Evolutionary conservation across 2,797 vertebrate species (phyloP), one percentile per base, ranked within the genome.

Genomic region (Harpagifer antarcticus): DNA sequence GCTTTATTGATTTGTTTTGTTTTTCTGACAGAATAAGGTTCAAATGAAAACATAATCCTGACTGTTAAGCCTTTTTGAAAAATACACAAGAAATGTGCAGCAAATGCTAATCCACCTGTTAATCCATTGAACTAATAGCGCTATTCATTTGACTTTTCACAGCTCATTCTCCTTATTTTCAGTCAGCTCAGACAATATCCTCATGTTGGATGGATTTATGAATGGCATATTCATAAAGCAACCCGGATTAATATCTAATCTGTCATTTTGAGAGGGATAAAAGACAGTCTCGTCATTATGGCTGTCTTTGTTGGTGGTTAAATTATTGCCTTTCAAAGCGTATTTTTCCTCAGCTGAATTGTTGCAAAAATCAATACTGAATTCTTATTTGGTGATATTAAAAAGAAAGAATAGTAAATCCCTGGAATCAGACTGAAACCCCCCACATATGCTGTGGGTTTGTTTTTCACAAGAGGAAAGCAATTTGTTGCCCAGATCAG

Each of bases 201-300:
- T 78, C 53, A 55, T 53, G 42, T n/a, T 16, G 65, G 76, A 85
- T 68, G 65, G 84, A 82, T 72, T 73, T 57, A 45, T 89, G 86
- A 89, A 81, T 87, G 87, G 48, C 87, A 84, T 88, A 83, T 90
- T 89, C 87, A 91, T 92, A 89, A 90, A 86, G 70, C 60, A 60
- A 59, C 65, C 43, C 0, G 58, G 86, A 87, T 88, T 89, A 88
- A 82, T 79, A 90, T 91, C 84, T 88, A 83, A 91, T 91, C 78
- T 88, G 82, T 86, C 84, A 85, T 88, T 86, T 74, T 72, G 72
- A 85, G 64, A 71, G 20, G 66, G 81, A 84, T 90, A 66, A 87
- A 86, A 86, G 67, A 56, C 58, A 74, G 74, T 69, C 78, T 79
- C 81, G 20, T 72, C 57, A 65, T 73, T 68, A 77, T 78, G 20